Percentiles rank a stretch among this genome's conserved stretches.
phyloP scores from a whole-genome alignment of 2,113 vertebrate genomes.

The Malurus cyaneus region DNA sequence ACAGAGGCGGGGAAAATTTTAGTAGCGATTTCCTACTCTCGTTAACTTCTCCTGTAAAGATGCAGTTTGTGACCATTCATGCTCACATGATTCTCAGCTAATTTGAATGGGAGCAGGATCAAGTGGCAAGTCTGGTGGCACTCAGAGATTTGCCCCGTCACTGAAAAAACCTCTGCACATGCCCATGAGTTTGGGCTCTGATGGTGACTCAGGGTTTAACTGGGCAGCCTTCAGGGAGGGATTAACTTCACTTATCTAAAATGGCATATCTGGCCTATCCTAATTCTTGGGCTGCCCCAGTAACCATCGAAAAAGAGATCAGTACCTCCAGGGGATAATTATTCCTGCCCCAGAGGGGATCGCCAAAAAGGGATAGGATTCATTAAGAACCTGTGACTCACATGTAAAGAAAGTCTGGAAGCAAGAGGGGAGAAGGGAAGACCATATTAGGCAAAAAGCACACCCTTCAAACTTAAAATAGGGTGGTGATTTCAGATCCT shows the following conservation, averaged over 20 bases:
- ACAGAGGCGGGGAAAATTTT: slow-evolving; percentile 50
- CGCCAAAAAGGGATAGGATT: background rate
- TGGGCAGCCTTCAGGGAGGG: background rate
- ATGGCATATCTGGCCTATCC: background rate
- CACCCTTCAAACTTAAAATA: background rate
- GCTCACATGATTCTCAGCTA: background rate
- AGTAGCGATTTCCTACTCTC: slow-evolving; percentile 52
- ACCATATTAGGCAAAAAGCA: background rate
- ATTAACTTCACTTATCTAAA: slow-evolving; percentile 5
- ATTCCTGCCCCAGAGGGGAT: background rate
- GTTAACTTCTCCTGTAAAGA: background rate
- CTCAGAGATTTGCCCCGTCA: slow-evolving; percentile 34
- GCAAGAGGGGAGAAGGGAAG: background rate
- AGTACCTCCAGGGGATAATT: background rate
- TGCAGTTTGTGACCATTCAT: background rate
- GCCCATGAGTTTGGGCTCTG: background rate
- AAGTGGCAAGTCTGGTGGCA: background rate
- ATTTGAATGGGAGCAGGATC: slow-evolving; percentile 32
- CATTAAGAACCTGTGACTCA: slow-evolving; percentile 39
- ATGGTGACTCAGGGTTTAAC: slow-evolving; percentile 36
- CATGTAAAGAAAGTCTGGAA: background rate
- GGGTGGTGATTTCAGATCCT: background rate
- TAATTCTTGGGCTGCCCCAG: background rate
- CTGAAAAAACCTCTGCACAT: background rate
- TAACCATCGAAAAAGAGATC: background rate